These are phyloP conservation scores for Antheraea assamensis DNA, from an alignment of 2,888 invertebrate genomes.

Conservation along the genomic window DNA sequence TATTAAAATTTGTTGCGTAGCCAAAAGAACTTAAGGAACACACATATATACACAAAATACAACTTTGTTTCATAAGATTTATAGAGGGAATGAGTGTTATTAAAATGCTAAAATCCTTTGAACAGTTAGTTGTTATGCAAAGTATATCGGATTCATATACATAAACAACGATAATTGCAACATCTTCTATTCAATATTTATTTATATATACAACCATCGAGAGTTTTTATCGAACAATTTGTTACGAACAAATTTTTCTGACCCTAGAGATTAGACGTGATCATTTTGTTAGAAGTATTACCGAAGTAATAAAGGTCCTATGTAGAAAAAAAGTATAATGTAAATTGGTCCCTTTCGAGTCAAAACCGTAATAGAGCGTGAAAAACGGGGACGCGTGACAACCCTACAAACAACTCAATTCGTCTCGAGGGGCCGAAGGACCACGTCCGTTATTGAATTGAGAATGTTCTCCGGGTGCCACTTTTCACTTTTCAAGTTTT, in stretches of 20 bases:
- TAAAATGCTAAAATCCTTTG: no score
- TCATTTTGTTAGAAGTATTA: neutral
- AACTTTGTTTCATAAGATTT: no score
- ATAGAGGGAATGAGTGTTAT: no score
- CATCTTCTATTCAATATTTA: no score
- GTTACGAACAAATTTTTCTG: neutral
- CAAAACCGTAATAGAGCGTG: constrained; percentile 11
- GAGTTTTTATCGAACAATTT: neutral
- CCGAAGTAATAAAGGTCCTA: neutral
- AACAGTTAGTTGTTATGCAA: no score
- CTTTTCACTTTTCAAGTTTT: neutral
- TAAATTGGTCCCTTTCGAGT: constrained; percentile 14
- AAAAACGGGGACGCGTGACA: constrained; percentile 23
- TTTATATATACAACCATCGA: no score
- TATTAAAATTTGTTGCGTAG: no score
- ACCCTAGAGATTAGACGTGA: neutral
- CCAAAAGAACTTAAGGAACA: no score
- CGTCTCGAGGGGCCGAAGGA: constrained; percentile 29
- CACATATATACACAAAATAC: no score
- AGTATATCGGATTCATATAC: no score
- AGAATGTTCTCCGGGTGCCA: neutral
- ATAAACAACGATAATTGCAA: no score
- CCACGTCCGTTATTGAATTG: constrained; percentile 9
- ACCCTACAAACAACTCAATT: constrained; percentile 42
- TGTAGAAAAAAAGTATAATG: constrained; percentile 2